Percentiles rank a stretch among this genome's conserved stretches.
phyloP scores from a whole-genome alignment of 1,140 invertebrate genomes.

The Antheraea pernyi region DNA sequence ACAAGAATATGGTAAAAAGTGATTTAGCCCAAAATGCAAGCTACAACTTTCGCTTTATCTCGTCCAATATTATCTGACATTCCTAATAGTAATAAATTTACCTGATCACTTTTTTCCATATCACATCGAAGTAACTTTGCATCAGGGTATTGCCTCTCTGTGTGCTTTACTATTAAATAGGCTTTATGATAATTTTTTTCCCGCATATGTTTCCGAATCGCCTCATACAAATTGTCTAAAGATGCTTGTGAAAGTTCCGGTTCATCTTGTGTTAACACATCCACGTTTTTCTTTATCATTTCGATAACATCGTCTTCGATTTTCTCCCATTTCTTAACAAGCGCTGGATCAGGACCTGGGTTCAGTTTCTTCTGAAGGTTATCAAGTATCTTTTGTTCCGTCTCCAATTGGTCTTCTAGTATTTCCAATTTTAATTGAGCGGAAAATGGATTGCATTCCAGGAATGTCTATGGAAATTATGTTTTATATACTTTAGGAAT shows the following conservation, averaged over 20 bases:
- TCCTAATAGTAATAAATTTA: constrained; percentile 23
- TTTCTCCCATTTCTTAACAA: constrained; percentile 69
- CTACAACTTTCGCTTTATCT: no score
- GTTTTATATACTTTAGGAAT: neutral
- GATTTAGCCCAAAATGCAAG: no score
- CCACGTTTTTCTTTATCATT: constrained; percentile 66
- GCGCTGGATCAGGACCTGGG: constrained; percentile 58
- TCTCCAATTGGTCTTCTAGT: constrained; percentile 79
- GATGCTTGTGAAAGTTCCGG: constrained; percentile 64
- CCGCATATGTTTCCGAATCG: constrained; percentile 58
- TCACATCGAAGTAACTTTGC: constrained; percentile 69
- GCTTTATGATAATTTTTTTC: constrained; percentile 72
- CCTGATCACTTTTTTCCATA: constrained; percentile 76
- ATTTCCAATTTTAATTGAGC: constrained; percentile 81
- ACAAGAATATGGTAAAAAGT: no score
- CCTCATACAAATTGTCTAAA: constrained; percentile 65
- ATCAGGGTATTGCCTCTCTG: constrained; percentile 69
- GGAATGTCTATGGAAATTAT: constrained; percentile 77
- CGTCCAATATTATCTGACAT: no score
- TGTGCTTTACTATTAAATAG: constrained; percentile 69
- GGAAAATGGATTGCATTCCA: constrained; percentile 89
- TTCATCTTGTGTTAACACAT: constrained; percentile 69
- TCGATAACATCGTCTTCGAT: constrained; percentile 60
- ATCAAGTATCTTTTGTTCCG: constrained; percentile 81
- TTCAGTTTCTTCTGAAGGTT: constrained; percentile 79